phyloP scores from a whole-genome alignment of 92 coral and sea anemone species.

The Actinostola sp. region DNA sequence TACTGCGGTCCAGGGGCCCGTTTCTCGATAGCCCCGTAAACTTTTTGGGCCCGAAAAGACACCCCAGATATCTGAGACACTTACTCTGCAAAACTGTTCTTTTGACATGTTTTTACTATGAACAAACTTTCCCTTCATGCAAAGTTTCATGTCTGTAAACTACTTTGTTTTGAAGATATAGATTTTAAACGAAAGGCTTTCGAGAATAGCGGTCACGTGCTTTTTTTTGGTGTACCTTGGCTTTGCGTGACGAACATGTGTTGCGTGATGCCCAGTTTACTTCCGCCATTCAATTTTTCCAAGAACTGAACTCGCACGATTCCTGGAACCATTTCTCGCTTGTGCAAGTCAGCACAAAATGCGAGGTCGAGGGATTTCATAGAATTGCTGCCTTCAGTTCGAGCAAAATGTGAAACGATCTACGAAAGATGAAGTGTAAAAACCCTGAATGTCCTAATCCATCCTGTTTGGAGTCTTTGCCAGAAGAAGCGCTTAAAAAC shows the following conservation, averaged over 20 bases:
- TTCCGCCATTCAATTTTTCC: slow-evolving; percentile 8
- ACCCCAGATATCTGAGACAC: too few species aligned
- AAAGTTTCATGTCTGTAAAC: too few species aligned
- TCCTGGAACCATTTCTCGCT: slow-evolving; percentile 10
- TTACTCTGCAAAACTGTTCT: too few species aligned
- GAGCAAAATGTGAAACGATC: neutral
- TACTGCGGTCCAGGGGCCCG: too few species aligned
- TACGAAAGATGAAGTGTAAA: slow-evolving; percentile 23
- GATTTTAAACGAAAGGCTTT: too few species aligned
- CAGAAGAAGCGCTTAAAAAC: neutral
- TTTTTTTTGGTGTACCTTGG: too few species aligned
- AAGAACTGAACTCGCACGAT: neutral
- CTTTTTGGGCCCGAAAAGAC: too few species aligned
- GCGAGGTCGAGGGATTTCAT: neutral
- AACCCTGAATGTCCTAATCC: slow-evolving; percentile 20
- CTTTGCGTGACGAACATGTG: slow-evolving; percentile 13
- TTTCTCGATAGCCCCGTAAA: too few species aligned
- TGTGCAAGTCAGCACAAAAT: slow-evolving; percentile 13
- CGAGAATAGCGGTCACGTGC: too few species aligned
- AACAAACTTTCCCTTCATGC: too few species aligned
- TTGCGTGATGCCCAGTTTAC: slow-evolving; percentile 23
- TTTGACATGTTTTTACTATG: too few species aligned
- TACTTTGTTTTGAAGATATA: too few species aligned
- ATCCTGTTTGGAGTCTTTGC: neutral
- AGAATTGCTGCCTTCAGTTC: neutral